Base-by-base conservation (phyloP, 2,113 vertebrate species). In the Catharus minimus region DNA sequence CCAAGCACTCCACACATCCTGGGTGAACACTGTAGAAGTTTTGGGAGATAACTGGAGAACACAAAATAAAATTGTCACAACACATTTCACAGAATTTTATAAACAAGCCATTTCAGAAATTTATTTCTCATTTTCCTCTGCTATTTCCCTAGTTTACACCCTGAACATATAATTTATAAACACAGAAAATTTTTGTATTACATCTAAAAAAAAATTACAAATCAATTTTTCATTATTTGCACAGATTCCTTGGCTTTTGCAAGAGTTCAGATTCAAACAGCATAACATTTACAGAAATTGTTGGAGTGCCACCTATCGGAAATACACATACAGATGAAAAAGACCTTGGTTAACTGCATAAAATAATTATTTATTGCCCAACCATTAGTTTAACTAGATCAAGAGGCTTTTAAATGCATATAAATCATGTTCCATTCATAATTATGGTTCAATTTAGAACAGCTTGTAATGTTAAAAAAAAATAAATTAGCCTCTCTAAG, bases 241-340 rank as follows among this genome's bases (percentile, higher is more conserved):
- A 53, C 19, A 49, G 41, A 43, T 3, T 43, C 11, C 7, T 89
- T 30, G 66, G 20, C 26, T 71, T 94, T 88, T 57, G 6, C 36
- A 57, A n/a, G 15, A n/a, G 15, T 36, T 64, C 53, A 46, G n/a
- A n/a, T 15, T 82, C 13, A 30, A 69, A 33, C 4, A 50, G 44
- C 1, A 0, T 30, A 74, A 46, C 7, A 28, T 47, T 84, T 36
- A 80, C 49, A 78, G 72, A 78, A 94, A 71, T 49, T 93, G 60
- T 22, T 88, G 47, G 86, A 93, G 65, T 67, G 88, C 73, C 93
- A 95, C 57, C 90, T 94, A 78, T 57, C 81, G 94, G 76, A 88
- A 91, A 78, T 11, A 57, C 7, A 71, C 8, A 23, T 32, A 49
- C 22, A 71, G 61, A 44, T 44, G 9, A 81, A 92, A 91, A 88